phyloP scores from a whole-genome alignment of 2,797 vertebrate genomes.

The Coranthus polyacanthus region DNA sequence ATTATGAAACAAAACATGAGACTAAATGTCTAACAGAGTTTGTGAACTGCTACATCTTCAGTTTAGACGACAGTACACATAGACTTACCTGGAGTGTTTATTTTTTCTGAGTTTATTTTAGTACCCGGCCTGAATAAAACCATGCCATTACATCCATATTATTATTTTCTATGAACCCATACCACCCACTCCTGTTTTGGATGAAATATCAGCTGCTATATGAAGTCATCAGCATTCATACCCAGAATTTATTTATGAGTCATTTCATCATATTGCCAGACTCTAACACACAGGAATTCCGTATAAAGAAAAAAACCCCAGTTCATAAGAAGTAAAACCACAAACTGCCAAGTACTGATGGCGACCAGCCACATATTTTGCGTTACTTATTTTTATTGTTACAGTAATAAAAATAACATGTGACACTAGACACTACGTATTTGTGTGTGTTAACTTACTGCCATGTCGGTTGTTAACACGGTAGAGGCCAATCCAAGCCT shows the following conservation, averaged over 20 bases:
- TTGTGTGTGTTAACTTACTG: constrained; percentile 71
- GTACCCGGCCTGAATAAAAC: no score
- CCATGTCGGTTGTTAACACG: constrained; percentile 85
- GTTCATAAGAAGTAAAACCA: not conserved
- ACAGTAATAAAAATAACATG: not conserved
- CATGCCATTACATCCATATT: not conserved
- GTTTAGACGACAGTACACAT: no score
- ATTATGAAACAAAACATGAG: constrained; percentile 4
- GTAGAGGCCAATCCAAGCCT: constrained; percentile 87
- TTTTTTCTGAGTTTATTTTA: no score
- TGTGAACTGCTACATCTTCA: not conserved
- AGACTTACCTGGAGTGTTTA: no score
- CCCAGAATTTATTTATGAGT: not conserved
- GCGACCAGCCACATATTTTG: not conserved
- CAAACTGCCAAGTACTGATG: not conserved
- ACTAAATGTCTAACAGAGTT: not conserved
- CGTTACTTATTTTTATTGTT: not conserved
- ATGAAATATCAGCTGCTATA: not conserved
- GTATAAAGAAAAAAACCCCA: not conserved
- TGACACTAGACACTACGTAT: no score
- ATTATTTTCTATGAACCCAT: not conserved
- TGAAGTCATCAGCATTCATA: not conserved
- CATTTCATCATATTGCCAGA: not conserved
- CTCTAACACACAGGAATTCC: not conserved
- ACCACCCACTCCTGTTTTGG: not conserved